These are phyloP conservation scores for Bungarus multicinctus DNA, from an alignment of 2,113 vertebrate genomes.

Conservation along the genomic window DNA sequence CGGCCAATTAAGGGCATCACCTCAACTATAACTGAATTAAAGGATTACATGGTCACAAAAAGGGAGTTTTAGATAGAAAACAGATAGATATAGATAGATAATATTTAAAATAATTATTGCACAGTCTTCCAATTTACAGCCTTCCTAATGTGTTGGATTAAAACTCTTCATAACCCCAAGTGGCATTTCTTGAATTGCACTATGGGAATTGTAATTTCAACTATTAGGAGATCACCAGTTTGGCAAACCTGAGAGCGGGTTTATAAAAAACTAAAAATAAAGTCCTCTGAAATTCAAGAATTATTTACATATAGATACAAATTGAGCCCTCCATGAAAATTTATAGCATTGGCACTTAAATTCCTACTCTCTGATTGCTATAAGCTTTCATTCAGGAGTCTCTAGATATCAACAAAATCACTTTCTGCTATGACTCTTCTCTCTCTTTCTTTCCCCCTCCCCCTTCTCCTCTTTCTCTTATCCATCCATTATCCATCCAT, in stretches of 20 bases:
- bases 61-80: not conserved
- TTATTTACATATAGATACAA: not conserved
- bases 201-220: not conserved
- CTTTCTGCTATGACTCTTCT: not conserved
- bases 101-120: not conserved
- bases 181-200: not conserved
- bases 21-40: not conserved
- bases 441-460: too few species aligned
- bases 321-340: not conserved
- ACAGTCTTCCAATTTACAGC: not conserved
- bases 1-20: not conserved
- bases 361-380: not conserved
- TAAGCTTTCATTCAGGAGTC: not conserved
- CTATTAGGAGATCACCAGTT: not conserved
- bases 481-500: not conserved
- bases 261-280: not conserved
- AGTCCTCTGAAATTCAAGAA: not conserved
- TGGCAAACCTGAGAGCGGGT: not conserved
- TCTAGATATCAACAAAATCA: not conserved
- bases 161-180: not conserved
- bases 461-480: too few species aligned
- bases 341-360: not conserved
- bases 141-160: not conserved
- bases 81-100: not conserved
- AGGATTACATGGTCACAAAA: not conserved